phyloP scores from a whole-genome alignment of 2,888 invertebrate genomes.

The Oxyteleia sp. region DNA sequence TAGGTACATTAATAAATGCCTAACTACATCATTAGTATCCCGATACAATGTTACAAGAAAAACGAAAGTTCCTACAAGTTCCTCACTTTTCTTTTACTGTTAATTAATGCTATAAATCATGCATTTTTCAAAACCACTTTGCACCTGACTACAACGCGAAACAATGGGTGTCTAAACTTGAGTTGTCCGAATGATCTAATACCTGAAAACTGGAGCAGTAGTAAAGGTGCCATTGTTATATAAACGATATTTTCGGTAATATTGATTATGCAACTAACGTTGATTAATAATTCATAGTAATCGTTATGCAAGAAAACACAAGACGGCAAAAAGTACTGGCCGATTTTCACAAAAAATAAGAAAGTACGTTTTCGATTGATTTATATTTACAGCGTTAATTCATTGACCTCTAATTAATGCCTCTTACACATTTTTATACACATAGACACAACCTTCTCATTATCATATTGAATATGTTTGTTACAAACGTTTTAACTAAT shows the following conservation, averaged over 20 bases:
- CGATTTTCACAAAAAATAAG: conserved; percentile 33
- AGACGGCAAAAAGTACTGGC: background rate
- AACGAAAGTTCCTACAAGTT: background rate
- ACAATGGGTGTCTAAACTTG: too few relatives aligned
- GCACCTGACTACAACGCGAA: too few relatives aligned
- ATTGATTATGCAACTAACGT: conserved; percentile 11
- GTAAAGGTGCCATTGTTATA: too few relatives aligned
- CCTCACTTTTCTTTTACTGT: background rate
- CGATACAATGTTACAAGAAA: background rate
- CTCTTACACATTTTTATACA: too few relatives aligned
- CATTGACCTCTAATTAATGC: conserved; percentile 29
- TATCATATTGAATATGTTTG: too few relatives aligned
- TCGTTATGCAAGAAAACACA: conserved; percentile 23
- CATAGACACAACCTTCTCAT: too few relatives aligned
- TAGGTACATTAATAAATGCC: too few relatives aligned
- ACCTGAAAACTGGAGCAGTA: too few relatives aligned
- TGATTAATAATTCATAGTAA: conserved; percentile 17
- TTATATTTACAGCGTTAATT: background rate
- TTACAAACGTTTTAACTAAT: too few relatives aligned
- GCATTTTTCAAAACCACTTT: too few relatives aligned
- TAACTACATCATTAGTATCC: too few relatives aligned
- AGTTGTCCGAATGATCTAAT: too few relatives aligned
- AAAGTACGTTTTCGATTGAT: conserved; percentile 36
- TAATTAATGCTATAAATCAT: background rate
- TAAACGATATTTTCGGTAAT: conserved; percentile 1